A percentile compares a stretch with the other conserved stretches of the same genome.
These are phyloP conservation scores for Artemia franciscana DNA, from an alignment of 1,140 invertebrate species.

Conservation along the genomic window DNA sequence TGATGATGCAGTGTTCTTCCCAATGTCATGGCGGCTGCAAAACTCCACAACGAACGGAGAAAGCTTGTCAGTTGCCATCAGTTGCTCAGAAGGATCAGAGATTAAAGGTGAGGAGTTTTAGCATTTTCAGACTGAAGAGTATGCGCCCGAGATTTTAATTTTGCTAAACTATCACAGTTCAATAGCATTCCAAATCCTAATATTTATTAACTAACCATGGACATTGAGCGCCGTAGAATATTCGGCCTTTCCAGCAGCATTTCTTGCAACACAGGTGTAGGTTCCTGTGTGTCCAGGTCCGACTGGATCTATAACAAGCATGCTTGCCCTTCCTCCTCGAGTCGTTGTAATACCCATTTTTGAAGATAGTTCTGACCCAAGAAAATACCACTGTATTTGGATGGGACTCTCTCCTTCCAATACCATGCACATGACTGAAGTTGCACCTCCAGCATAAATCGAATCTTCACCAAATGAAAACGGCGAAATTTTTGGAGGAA, in stretches of 20 bases:
- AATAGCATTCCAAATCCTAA: too few relatives aligned
- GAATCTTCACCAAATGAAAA: slow-evolving; percentile 34
- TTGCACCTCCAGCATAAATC: slow-evolving; percentile 18
- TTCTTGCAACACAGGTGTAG: slow-evolving; percentile 40
- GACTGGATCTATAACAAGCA: slow-evolving; percentile 26
- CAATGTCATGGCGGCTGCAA: too few relatives aligned
- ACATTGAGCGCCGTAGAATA: slow-evolving; percentile 38
- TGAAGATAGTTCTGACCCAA: slow-evolving; percentile 16
- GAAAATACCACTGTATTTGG: slow-evolving; percentile 27
- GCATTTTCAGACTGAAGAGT: too few relatives aligned
- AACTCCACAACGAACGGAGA: too few relatives aligned
- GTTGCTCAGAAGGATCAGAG: too few relatives aligned
- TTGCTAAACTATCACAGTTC: too few relatives aligned
- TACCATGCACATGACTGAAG: slow-evolving; percentile 25
- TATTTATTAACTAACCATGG: slow-evolving; percentile 31
- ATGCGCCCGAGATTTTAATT: too few relatives aligned
- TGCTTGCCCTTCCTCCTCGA: slow-evolving; percentile 28
- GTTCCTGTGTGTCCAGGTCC: slow-evolving; percentile 28
- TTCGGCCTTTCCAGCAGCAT: slow-evolving; percentile 32
- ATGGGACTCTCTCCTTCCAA: slow-evolving; percentile 28
- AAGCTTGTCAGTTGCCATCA: too few relatives aligned
- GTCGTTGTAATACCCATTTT: slow-evolving; percentile 23
- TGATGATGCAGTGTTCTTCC: too few relatives aligned
- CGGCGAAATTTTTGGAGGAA: slow-evolving; percentile 42
- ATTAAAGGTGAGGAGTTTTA: too few relatives aligned